A percentile compares a stretch with the other conserved stretches of the same genome.
Evolutionary conservation across 2,113 vertebrate species (phyloP).

Genomic region (Muntiacus reevesi): DNA sequence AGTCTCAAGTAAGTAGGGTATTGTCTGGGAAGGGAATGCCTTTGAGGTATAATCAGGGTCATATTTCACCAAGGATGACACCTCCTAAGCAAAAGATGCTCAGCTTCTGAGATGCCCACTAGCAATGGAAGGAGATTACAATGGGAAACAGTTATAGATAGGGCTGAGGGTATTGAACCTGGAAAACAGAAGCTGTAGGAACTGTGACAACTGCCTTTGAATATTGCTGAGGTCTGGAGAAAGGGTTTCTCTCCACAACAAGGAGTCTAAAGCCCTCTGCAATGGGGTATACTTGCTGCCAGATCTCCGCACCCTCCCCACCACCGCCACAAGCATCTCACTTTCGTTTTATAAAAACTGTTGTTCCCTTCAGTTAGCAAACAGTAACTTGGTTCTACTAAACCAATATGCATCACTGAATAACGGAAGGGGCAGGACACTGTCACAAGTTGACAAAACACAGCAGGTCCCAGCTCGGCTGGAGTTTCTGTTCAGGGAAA

Average conservation of each 20-base stretch:
- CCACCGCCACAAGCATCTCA: background rate
- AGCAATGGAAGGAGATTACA: background rate
- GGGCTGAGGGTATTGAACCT: background rate
- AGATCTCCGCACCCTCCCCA: fast-evolving
- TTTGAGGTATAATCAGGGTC: background rate
- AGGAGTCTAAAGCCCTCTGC: background rate
- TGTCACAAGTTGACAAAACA: background rate
- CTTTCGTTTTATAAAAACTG: background rate
- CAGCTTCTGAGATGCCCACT: background rate
- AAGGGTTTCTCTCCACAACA: too few relatives aligned
- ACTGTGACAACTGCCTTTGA: background rate
- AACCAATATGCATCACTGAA: too few relatives aligned
- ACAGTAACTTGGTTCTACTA: background rate
- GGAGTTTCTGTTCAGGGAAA: background rate
- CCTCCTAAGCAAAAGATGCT: background rate
- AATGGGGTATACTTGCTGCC: background rate
- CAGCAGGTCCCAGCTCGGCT: background rate
- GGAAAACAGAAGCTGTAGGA: background rate
- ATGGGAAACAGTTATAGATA: background rate
- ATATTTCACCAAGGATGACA: background rate
- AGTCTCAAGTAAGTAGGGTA: background rate
- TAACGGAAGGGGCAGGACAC: fast-evolving
- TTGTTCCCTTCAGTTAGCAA: background rate
- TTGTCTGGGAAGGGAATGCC: background rate
- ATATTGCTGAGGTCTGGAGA: background rate